phyloP scores from a whole-genome alignment of 2,113 vertebrate genomes.

The Nerophis ophidion region DNA sequence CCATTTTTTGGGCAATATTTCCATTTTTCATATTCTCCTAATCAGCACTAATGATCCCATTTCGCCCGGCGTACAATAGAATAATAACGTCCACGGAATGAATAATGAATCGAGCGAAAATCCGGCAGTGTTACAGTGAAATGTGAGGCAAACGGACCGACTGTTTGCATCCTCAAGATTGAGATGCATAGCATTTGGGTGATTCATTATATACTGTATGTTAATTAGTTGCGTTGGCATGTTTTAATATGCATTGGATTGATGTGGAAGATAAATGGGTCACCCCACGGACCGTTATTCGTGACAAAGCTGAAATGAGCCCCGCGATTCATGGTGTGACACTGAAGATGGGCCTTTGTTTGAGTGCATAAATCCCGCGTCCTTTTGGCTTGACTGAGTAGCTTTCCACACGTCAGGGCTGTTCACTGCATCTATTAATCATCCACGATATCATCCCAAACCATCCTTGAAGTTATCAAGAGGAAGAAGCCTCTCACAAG shows the following conservation, averaged over 20 bases:
- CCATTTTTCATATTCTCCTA: constrained; percentile 66
- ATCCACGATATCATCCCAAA: neutral
- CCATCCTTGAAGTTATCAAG: no score
- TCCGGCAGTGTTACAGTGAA: constrained; percentile 40
- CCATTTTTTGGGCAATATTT: constrained; percentile 47
- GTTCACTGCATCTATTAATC: neutral
- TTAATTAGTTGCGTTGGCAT: constrained; percentile 52
- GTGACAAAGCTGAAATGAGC: constrained; percentile 37
- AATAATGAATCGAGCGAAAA: constrained; percentile 64
- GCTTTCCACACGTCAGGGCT: neutral
- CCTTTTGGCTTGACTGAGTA: neutral
- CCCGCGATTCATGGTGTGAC: constrained; percentile 34
- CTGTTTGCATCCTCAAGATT: constrained; percentile 60
- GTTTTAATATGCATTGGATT: constrained; percentile 52
- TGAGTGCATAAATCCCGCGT: neutral
- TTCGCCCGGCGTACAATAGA: constrained; percentile 56
- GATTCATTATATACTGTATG: constrained; percentile 36
- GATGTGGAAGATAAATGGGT: constrained; percentile 48
- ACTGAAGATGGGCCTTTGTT: neutral
- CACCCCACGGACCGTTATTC: constrained; percentile 41
- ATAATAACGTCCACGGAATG: constrained; percentile 62
- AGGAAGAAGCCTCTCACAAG: no score
- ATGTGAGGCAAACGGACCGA: constrained; percentile 30
- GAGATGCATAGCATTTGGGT: constrained; percentile 23
- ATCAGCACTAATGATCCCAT: constrained; percentile 66